phyloP scores from a whole-genome alignment of 2,888 invertebrate species.

The Lasioglossum leucozonium region DNA sequence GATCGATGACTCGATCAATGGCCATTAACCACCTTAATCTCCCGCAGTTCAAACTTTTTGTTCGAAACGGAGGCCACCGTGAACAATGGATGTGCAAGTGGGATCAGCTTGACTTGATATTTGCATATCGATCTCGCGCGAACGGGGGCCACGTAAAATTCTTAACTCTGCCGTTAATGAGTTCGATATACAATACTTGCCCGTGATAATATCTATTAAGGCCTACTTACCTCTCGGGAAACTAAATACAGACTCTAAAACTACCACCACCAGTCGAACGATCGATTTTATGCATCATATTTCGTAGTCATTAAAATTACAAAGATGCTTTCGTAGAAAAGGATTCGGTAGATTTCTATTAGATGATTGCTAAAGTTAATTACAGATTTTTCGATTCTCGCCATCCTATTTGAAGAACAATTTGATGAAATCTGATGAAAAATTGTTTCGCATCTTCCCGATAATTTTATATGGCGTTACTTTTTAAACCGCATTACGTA shows the following conservation, averaged over 20 bases:
- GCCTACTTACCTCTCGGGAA: background rate
- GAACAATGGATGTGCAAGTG: slow-evolving; percentile 40
- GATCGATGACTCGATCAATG: slow-evolving; percentile 57
- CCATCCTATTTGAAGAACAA: too few relatives aligned
- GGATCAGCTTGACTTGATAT: slow-evolving; percentile 35
- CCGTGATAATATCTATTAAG: slow-evolving; percentile 27
- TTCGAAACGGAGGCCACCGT: slow-evolving; percentile 3
- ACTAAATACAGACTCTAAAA: background rate
- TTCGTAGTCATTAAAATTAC: background rate
- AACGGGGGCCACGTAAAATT: slow-evolving; percentile 6
- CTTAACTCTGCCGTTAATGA: slow-evolving; percentile 37
- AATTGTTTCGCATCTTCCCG: background rate
- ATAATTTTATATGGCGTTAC: background rate
- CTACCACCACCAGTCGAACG: background rate
- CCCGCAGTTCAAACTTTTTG: slow-evolving; percentile 47
- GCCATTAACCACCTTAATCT: slow-evolving; percentile 50
- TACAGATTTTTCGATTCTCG: too few relatives aligned
- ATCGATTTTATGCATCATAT: background rate
- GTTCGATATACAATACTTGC: background rate
- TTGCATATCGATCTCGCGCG: slow-evolving; percentile 44
- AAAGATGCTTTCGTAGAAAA: background rate
- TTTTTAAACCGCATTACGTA: background rate
- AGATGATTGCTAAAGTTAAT: background rate
- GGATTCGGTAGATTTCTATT: background rate
- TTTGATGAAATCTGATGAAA: too few relatives aligned